A percentile compares a stretch with the other conserved stretches of the same genome.
These are phyloP conservation scores for Toxostoma redivivum DNA, from an alignment of 2,113 vertebrate genomes.

Conservation along the genomic window DNA sequence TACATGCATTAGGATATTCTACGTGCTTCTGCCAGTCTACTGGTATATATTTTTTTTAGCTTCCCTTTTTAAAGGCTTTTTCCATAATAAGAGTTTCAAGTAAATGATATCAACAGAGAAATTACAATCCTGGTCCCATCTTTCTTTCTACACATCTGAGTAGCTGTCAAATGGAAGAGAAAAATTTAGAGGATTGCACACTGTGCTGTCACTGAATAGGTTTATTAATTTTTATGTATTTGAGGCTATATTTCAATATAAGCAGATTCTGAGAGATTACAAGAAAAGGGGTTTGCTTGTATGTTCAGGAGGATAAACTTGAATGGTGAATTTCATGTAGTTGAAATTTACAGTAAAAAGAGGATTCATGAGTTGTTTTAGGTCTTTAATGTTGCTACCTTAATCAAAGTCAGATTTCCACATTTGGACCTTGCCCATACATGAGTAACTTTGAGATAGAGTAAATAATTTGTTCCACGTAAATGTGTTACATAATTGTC, in stretches of 20 bases:
- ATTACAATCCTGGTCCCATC: neutral
- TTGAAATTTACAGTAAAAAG: neutral
- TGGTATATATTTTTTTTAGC: neutral
- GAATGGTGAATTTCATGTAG: neutral
- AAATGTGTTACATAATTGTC: neutral
- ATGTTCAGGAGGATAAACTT: neutral
- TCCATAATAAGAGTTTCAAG: neutral
- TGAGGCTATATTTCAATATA: neutral
- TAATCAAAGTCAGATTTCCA: neutral
- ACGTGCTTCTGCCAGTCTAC: neutral
- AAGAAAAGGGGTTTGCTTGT: neutral
- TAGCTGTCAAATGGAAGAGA: neutral
- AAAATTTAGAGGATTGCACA: neutral
- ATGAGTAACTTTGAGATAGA: neutral
- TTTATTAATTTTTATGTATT: neutral
- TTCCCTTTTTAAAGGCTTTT: neutral
- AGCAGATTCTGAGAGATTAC: neutral
- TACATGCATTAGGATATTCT: neutral
- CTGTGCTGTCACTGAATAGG: neutral
- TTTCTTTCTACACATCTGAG: neutral
- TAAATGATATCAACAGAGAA: neutral
- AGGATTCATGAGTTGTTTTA: neutral
- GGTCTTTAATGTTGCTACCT: neutral
- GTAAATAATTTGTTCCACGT: neutral
- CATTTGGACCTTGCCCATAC: neutral